Evolutionary conservation across 2,113 vertebrate genomes (phyloP).

Genomic region (Daboia siamensis): DNA sequence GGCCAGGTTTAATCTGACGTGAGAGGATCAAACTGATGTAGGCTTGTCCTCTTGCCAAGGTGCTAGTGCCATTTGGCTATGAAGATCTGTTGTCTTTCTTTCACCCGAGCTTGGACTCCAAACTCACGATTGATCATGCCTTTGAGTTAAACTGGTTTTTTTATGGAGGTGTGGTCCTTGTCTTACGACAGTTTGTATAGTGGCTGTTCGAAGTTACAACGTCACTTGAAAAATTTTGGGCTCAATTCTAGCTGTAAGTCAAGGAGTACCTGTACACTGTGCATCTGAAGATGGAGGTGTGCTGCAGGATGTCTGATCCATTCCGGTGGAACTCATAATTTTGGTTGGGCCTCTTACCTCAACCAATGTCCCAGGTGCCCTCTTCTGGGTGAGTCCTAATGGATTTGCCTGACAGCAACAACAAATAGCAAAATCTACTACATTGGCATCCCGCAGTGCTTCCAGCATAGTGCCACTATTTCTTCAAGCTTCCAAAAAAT

Average conservation of each 20-base stretch:
- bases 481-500: neutral
- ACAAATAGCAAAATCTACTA: neutral
- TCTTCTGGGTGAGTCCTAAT: neutral
- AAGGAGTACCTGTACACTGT: neutral
- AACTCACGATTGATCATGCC: neutral
- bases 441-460: neutral
- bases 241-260: neutral
- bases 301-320: neutral
- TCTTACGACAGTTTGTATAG: too few relatives aligned
- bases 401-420: too few relatives aligned
- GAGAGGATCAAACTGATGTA: neutral
- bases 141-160: neutral
- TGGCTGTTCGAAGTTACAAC: too few relatives aligned
- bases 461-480: neutral
- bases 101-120: neutral
- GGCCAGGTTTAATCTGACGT: neutral
- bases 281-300: neutral
- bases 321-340: neutral
- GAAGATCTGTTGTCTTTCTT: neutral
- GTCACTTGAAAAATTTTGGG: too few relatives aligned
- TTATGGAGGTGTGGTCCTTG: too few relatives aligned
- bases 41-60: neutral
- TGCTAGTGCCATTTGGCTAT: neutral
- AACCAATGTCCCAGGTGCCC: neutral
- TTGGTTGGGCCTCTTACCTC: neutral